These are phyloP conservation scores for Reticulitermes speratus DNA, from an alignment of 1,140 invertebrate species.

Conservation along the genomic window DNA sequence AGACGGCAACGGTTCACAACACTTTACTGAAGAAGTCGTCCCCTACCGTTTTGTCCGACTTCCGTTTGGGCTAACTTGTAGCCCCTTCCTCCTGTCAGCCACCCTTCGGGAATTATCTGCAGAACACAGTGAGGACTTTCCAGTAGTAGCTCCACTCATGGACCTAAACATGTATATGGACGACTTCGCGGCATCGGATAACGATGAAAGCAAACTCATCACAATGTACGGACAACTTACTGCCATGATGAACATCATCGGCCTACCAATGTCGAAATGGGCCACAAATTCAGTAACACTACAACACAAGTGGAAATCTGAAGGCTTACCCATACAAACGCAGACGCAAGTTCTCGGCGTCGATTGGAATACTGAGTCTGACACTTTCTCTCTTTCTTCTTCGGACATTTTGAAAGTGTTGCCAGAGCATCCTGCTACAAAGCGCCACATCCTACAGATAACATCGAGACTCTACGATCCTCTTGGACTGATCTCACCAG, in stretches of 20 bases:
- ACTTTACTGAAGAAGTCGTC: background rate
- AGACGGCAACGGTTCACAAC: background rate
- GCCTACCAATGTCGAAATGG: background rate
- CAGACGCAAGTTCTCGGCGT: background rate
- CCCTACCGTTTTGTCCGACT: background rate
- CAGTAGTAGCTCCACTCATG: background rate
- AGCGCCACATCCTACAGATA: background rate
- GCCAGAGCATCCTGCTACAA: background rate
- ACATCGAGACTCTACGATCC: background rate
- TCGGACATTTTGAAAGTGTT: background rate
- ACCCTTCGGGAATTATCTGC: background rate
- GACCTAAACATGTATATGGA: background rate
- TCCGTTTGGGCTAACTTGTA: background rate
- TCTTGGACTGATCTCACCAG: background rate
- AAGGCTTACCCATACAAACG: background rate
- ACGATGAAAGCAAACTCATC: background rate
- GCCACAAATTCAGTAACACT: background rate
- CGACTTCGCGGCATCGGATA: background rate
- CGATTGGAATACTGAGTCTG: background rate
- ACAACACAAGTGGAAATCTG: background rate
- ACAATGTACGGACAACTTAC: background rate
- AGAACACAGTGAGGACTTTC: background rate
- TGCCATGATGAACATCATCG: background rate
- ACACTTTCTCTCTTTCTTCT: background rate
- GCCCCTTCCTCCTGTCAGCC: background rate